phyloP scores from a whole-genome alignment of 2,113 vertebrate species.

The Corythoichthys haematopterus region DNA sequence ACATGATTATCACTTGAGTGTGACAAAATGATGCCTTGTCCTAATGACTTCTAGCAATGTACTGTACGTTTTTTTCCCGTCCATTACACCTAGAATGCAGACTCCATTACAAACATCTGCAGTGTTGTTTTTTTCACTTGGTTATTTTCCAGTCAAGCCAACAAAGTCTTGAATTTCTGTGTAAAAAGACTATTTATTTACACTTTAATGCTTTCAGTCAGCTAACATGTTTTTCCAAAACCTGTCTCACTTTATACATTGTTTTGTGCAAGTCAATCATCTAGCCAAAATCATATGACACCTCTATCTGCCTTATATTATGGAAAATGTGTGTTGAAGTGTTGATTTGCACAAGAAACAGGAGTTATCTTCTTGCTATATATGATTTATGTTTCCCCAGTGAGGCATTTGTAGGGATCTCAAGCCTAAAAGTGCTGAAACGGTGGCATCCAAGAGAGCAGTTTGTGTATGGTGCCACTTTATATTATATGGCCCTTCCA shows the following conservation, averaged over 20 bases:
- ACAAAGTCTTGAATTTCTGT: not conserved
- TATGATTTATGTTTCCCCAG: constrained; percentile 4
- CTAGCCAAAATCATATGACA: constrained; percentile 9
- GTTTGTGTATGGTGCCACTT: not conserved
- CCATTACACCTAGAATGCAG: not conserved
- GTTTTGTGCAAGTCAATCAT: constrained; percentile 15
- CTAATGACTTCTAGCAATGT: not conserved
- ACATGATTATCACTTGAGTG: not conserved
- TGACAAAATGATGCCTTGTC: not conserved
- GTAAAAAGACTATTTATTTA: not conserved
- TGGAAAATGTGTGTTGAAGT: constrained; percentile 10
- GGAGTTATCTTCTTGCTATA: not conserved
- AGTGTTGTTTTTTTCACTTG: not conserved
- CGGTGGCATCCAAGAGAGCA: constrained; percentile 2
- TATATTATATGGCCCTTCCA: not conserved
- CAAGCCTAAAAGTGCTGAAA: not conserved
- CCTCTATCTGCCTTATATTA: constrained; percentile 36
- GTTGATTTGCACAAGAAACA: constrained; percentile 11
- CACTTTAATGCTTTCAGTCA: not conserved
- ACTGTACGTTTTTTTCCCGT: not conserved
- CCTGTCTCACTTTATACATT: not conserved
- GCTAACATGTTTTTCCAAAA: not conserved
- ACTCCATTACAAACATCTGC: not conserved
- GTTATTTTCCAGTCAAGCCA: not conserved
- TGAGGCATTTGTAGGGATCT: not conserved